A percentile compares a stretch with the other conserved stretches of the same genome.
Conservation (phyloP, 23 tunicate species). For the Halocynthia roretzi region DNA sequence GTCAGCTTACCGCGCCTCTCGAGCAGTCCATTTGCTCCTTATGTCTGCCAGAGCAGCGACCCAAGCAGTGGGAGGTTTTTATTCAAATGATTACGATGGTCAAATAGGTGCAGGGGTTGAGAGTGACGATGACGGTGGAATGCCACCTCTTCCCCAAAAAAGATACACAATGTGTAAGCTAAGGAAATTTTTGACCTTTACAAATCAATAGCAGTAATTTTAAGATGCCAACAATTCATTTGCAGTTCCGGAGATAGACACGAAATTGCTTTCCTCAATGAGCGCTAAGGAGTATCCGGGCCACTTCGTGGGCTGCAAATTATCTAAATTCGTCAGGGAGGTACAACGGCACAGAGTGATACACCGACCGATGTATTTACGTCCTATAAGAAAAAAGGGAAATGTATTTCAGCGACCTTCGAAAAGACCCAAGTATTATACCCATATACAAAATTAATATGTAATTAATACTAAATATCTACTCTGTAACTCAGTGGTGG, state of each 20-base stretch:
- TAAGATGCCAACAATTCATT: neutral
- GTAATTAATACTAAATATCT: too few relatives aligned
- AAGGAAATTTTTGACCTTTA: neutral
- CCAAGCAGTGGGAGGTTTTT: neutral
- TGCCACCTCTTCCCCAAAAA: constrained; percentile 25
- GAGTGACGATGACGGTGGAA: constrained; percentile 78
- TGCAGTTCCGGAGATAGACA: constrained; percentile 44
- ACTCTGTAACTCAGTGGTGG: neutral
- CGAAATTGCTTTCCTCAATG: constrained; percentile 31
- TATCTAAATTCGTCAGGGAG: constrained; percentile 6
- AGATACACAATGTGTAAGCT: constrained; percentile 30
- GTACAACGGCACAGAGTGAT: constrained; percentile 18
- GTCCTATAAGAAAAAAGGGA: constrained; percentile 65
- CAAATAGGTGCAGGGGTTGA: constrained; percentile 42
- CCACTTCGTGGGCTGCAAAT: constrained; percentile 33
- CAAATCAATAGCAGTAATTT: neutral
- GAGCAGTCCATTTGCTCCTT: constrained; percentile 46
- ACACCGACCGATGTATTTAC: constrained; percentile 41
- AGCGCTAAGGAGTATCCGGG: constrained; percentile 64
- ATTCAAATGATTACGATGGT: constrained; percentile 8
- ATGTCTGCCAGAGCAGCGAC: constrained; percentile 24
- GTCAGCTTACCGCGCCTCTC: constrained; percentile 54
- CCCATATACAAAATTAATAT: too few relatives aligned
- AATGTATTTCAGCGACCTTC: constrained; percentile 51
- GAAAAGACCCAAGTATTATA: constrained; percentile 54